phyloP scores from a whole-genome alignment of 2,797 vertebrate species.

The Phrynocephalus vlangalii region DNA sequence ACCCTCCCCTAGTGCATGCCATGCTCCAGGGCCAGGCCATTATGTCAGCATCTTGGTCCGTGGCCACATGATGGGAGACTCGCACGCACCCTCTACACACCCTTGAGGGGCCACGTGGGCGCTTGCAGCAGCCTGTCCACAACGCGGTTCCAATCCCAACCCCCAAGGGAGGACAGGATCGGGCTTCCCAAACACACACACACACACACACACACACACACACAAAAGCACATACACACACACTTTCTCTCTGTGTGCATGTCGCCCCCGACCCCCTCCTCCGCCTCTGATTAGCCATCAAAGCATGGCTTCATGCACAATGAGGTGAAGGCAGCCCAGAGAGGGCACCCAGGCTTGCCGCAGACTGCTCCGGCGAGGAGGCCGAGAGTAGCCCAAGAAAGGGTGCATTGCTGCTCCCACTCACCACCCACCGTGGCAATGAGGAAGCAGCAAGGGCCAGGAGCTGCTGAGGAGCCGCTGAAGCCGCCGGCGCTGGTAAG shows the following conservation, averaged over 20 bases:
- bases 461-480: no score
- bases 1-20: background rate
- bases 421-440: no score
- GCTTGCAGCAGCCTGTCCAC: background rate
- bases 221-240: no score
- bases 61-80: slow-evolving; percentile 10
- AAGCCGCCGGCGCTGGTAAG: no score
- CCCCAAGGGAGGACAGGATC: background rate
- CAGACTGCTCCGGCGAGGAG: background rate
- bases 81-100: background rate
- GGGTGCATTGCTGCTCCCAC: background rate
- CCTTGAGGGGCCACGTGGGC: no score
- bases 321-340: background rate
- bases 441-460: no score
- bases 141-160: background rate
- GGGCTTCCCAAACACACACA: background rate
- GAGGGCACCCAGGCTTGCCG: background rate
- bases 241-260: slow-evolving; percentile 6
- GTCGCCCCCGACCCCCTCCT: background rate
- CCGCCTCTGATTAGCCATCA: slow-evolving; percentile 23
- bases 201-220: background rate
- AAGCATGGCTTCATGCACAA: slow-evolving; percentile 37
- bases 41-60: slow-evolving; percentile 31
- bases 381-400: background rate
- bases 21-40: background rate